Evolutionary conservation across 1,140 invertebrate species (phyloP), one percentile per base, ranked within the genome.

Genomic region (Lysiphlebus fabarum): DNA sequence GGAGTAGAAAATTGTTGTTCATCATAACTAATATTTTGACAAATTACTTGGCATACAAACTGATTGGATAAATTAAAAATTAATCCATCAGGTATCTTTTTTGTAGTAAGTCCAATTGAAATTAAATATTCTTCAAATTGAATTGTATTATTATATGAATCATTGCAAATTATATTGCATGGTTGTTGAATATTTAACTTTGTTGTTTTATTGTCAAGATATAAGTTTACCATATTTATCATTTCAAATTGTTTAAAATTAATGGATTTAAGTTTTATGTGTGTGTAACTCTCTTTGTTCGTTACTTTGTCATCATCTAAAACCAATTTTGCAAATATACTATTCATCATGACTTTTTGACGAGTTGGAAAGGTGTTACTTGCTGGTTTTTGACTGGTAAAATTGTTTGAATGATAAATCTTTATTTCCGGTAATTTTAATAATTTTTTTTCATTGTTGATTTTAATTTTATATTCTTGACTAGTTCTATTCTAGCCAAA

Each of bases 311-410:
- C 65, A 48, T 50, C 59, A 50, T 62, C 54, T 44, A 63, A 65
- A 54, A 66, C 62, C 40, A 68, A 62, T 59, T 66, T 64, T 44
- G 56, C 59, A 58, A 66, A 60, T 42, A 45, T 62, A 14, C 59
- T 66, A 55, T 69, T 65, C 62, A 69, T 64, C 63, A 61, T 62
- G 33, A 65, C 63, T 59, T 62, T 62, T 58, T 65, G 62, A 56
- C 66, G 62, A 56, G 65, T 59, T 42, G 63, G 59, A 62, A 68
- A 65, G 43, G 62, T 65, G 43, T 62, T 66, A 48, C 59, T 66
- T 59, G 50, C 61, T 59, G 54, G 60, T 45, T 53, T 62, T 57
- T 64, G 57, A 49, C 63, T 65, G 40, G 53, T 55, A 37, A 54
- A 47, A 63, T 63, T 58, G 43, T 58, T 42, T 34, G 48, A 49